phyloP scores from a whole-genome alignment of 2,797 vertebrate genomes.

The Dermochelys coriacea region DNA sequence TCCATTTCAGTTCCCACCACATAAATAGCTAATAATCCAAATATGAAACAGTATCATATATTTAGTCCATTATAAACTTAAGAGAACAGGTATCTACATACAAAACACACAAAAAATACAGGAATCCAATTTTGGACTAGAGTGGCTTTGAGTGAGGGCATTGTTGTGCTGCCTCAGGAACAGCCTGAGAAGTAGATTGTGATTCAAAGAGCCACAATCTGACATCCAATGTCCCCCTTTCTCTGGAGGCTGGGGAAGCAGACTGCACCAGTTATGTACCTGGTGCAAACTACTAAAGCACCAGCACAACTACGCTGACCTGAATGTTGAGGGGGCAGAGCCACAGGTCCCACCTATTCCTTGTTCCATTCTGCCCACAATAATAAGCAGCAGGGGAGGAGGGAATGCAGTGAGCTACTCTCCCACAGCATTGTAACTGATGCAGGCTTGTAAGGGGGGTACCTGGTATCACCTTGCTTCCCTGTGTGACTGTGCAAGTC shows the following conservation, averaged over 20 bases:
- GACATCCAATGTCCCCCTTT: neutral
- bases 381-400: neutral
- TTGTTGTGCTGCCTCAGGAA: neutral
- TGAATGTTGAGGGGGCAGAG: neutral
- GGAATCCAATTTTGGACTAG: neutral
- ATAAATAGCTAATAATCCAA: neutral
- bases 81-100: neutral
- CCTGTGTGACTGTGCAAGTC: neutral
- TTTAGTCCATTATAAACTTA: neutral
- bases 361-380: neutral
- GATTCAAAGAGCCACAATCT: neutral
- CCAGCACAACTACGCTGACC: neutral
- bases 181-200: neutral
- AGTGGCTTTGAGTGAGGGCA: neutral
- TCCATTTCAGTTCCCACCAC: neutral
- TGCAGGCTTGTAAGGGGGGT: neutral
- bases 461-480: accelerated
- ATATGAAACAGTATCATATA: neutral
- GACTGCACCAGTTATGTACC: neutral
- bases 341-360: accelerated
- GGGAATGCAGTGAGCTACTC: accelerated
- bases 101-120: neutral
- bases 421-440: accelerated
- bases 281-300: neutral
- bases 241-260: neutral